These are phyloP conservation scores for Ceyx melanurus DNA, from an alignment of 2,113 vertebrate species.

Conservation along the genomic window DNA sequence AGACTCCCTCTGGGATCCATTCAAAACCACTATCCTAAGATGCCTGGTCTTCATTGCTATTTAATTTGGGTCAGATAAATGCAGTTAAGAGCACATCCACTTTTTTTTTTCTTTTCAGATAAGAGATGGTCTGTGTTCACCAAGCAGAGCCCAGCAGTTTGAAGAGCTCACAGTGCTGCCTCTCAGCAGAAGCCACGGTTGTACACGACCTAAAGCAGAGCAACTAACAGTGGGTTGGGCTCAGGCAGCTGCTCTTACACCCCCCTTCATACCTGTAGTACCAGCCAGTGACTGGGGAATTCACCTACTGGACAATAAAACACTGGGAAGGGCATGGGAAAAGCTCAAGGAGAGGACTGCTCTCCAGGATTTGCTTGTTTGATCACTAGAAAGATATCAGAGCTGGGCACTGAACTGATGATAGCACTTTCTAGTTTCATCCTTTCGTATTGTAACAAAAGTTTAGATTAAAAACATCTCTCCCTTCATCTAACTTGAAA, in stretches of 20 bases:
- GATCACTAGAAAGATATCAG: neutral
- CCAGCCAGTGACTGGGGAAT: neutral
- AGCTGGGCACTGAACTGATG: neutral
- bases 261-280: neutral
- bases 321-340: neutral
- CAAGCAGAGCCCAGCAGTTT: neutral
- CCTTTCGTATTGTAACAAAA: neutral
- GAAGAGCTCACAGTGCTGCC: neutral
- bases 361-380: neutral
- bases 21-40: neutral
- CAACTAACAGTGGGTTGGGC: rapidly evolving
- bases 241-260: neutral
- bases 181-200: neutral
- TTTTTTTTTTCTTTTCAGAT: neutral
- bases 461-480: neutral
- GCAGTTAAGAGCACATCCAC: neutral
- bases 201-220: rapidly evolving
- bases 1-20: neutral
- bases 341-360: neutral
- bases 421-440: neutral
- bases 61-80: neutral
- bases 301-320: neutral
- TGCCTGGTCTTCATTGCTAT: neutral
- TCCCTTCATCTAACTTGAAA: neutral
- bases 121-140: neutral